These are phyloP conservation scores for Diadromus collaris DNA, from an alignment of 2,888 invertebrate genomes.

Conservation along the genomic window DNA sequence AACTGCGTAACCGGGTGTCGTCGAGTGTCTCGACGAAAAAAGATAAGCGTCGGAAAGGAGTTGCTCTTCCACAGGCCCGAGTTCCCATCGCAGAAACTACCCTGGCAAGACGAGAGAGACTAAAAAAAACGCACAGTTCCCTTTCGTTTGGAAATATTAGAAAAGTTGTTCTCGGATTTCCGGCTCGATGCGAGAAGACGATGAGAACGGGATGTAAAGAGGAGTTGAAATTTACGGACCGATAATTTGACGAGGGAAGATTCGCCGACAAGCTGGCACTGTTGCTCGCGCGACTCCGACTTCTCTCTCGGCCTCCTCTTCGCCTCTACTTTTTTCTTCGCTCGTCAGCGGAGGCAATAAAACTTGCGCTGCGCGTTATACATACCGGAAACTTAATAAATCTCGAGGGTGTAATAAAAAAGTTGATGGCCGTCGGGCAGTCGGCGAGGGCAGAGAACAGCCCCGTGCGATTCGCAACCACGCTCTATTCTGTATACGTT, in stretches of 20 bases:
- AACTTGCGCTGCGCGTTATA: conserved; percentile 54
- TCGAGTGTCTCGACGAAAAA: conserved; percentile 36
- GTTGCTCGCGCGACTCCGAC: conserved; percentile 37
- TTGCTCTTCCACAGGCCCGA: conserved; percentile 8
- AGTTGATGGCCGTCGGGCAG: conserved; percentile 56
- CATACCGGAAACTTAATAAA: conserved; percentile 63
- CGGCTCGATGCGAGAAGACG: conserved; percentile 36
- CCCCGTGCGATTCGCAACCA: conserved; percentile 16
- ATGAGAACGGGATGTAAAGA: conserved; percentile 3
- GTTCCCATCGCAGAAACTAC: background rate
- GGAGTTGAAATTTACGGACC: conserved; percentile 52
- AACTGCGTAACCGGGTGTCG: conserved; percentile 54
- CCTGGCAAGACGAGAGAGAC: conserved; percentile 15
- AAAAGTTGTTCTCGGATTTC: conserved; percentile 65
- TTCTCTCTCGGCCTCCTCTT: conserved; percentile 6
- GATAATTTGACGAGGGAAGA: conserved; percentile 63
- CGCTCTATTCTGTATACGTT: conserved; percentile 32
- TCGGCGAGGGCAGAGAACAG: conserved; percentile 3
- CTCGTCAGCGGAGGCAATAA: conserved; percentile 57
- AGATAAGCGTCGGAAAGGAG: conserved; percentile 28
- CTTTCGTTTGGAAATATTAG: conserved; percentile 67
- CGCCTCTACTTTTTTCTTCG: conserved; percentile 25
- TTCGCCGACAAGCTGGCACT: conserved; percentile 20
- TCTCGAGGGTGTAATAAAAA: conserved; percentile 61
- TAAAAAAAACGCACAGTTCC: conserved; percentile 22